A percentile compares a stretch with the other conserved stretches of the same genome.
phyloP scores from a whole-genome alignment of 1,140 invertebrate genomes.

The Microplitis demolitor region DNA sequence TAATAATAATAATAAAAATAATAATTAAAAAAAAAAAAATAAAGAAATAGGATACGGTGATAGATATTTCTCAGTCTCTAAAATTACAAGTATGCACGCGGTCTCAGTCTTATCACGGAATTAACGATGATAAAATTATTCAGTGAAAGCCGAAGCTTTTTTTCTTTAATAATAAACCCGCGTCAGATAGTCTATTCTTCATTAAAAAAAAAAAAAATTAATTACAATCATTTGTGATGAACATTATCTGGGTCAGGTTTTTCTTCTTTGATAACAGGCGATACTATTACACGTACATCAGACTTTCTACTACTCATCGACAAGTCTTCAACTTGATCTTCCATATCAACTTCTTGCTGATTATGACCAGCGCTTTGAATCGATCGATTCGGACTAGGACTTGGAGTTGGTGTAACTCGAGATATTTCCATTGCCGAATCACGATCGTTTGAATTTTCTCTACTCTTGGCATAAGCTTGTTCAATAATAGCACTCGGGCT shows the following conservation, averaged over 20 bases:
- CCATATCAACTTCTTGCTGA: slow-evolving; percentile 17
- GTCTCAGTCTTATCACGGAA: slow-evolving; percentile 13
- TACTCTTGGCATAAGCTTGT: slow-evolving; percentile 28
- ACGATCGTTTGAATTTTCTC: slow-evolving; percentile 33
- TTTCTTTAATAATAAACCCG: neutral
- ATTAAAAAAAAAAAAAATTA: neutral
- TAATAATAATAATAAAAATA: too few relatives aligned
- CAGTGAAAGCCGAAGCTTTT: neutral
- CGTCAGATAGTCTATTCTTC: neutral
- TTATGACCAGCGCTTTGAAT: slow-evolving; percentile 5
- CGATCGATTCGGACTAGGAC: slow-evolving; percentile 29
- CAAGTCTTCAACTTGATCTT: slow-evolving; percentile 61
- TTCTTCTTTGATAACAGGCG: slow-evolving; percentile 41
- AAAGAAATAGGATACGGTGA: too few relatives aligned
- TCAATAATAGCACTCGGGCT: slow-evolving; percentile 33
- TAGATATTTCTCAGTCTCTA: slow-evolving; percentile 10
- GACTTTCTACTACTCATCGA: slow-evolving; percentile 51
- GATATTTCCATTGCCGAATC: slow-evolving; percentile 38
- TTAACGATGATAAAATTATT: neutral
- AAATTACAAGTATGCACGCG: slow-evolving; percentile 15
- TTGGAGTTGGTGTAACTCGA: slow-evolving; percentile 41
- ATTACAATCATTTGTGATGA: slow-evolving; percentile 26
- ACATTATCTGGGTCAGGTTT: slow-evolving; percentile 22
- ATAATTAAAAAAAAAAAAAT: too few relatives aligned
- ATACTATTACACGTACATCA: slow-evolving; percentile 41